These are phyloP conservation scores for Actenoides lindsayi DNA, from an alignment of 2,113 vertebrate species.

Conservation along the genomic window DNA sequence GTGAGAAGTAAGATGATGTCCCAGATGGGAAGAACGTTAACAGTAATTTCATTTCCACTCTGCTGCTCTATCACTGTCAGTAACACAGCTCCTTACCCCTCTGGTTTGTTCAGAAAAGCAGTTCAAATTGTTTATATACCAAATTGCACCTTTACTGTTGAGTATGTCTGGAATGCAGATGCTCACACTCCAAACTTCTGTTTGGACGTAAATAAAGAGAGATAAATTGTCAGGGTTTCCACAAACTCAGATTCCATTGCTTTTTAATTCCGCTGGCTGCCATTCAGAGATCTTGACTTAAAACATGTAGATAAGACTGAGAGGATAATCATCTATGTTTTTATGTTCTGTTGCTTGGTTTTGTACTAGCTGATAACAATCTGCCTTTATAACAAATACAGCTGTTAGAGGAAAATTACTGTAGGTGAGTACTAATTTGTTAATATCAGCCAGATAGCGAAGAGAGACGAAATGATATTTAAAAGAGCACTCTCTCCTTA, in stretches of 20 bases:
- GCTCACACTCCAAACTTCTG: neutral
- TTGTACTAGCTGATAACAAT: neutral
- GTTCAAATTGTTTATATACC: neutral
- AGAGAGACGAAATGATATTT: neutral
- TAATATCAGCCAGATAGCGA: neutral
- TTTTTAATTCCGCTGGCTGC: neutral
- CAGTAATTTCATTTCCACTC: neutral
- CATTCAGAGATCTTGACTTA: neutral
- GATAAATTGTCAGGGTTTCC: neutral
- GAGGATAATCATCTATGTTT: neutral
- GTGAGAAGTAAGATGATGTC: neutral
- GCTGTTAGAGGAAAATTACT: neutral
- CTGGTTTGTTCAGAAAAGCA: neutral
- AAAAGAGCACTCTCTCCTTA: neutral
- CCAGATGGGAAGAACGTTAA: neutral
- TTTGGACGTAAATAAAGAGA: neutral
- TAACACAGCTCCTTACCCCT: neutral
- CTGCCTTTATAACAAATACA: neutral
- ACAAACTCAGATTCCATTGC: neutral
- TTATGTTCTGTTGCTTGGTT: neutral
- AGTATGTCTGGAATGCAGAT: neutral
- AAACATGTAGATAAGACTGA: neutral
- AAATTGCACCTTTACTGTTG: neutral
- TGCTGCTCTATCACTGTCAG: neutral
- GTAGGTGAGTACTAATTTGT: neutral